These are phyloP conservation scores for Colletes collaris DNA, from an alignment of 2,888 invertebrate genomes.

Conservation along the genomic window DNA sequence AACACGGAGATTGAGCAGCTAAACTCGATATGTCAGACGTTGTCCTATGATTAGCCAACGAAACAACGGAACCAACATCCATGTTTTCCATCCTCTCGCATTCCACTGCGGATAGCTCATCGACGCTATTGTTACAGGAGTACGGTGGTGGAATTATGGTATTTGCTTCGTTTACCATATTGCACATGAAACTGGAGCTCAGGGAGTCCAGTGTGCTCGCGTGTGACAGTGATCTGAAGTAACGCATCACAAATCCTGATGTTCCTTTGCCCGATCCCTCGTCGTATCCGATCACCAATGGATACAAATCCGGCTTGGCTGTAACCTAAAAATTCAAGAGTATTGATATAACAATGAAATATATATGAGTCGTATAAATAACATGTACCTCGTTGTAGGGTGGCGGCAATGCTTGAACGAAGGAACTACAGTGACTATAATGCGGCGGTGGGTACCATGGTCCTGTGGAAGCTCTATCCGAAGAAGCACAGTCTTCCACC, in stretches of 20 bases:
- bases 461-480: constrained; percentile 91
- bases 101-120: constrained; percentile 83
- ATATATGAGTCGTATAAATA: background rate
- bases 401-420: constrained; percentile 89
- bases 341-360: background rate
- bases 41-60: constrained; percentile 84
- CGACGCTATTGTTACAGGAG: constrained; percentile 90
- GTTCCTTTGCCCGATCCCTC: constrained; percentile 87
- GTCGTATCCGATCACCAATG: constrained; percentile 92
- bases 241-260: constrained; percentile 93
- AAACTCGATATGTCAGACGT: constrained; percentile 89
- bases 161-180: constrained; percentile 93
- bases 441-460: constrained; percentile 93
- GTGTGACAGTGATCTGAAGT: constrained; percentile 91
- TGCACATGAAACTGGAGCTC: constrained; percentile 94
- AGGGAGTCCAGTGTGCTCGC: constrained; percentile 94
- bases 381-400: constrained; percentile 91
- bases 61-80: constrained; percentile 78
- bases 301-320: constrained; percentile 93
- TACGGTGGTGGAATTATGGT: constrained; percentile 93
- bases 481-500: constrained; percentile 85
- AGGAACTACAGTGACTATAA: constrained; percentile 92
- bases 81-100: constrained; percentile 77
- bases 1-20: constrained; percentile 88
- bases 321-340: constrained; percentile 86